Percentiles rank a stretch among this genome's conserved stretches.
Evolutionary conservation across 2,888 invertebrate species (phyloP).

Genomic region (Synanthedon vespiformis): DNA sequence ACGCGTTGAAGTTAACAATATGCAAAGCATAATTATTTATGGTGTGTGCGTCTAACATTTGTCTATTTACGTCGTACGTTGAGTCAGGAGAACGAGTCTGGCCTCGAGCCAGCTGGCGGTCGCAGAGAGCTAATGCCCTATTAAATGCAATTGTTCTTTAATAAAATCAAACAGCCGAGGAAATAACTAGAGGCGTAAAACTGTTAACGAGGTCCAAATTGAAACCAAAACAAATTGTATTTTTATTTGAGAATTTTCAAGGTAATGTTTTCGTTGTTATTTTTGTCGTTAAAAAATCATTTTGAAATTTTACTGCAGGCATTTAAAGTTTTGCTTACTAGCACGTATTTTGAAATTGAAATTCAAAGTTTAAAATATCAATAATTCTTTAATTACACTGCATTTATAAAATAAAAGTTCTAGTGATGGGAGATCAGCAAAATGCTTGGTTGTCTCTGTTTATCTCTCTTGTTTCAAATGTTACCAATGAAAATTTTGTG

Average conservation of each 20-base stretch:
- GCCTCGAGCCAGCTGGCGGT: slow-evolving; percentile 39
- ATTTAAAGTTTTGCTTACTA: no score
- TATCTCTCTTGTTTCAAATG: no score
- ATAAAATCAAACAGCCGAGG: slow-evolving; percentile 26
- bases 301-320: no score
- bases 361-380: no score
- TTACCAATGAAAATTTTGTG: no score
- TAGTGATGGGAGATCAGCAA: no score
- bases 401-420: no score
- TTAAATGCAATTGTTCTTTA: slow-evolving; percentile 43
- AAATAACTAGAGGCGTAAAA: slow-evolving; percentile 22
- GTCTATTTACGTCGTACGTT: slow-evolving; percentile 33
- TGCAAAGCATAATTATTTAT: slow-evolving; percentile 17
- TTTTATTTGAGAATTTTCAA: neutral
- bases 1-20: neutral
- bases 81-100: slow-evolving; percentile 34
- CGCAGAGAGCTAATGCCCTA: slow-evolving; percentile 35
- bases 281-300: neutral
- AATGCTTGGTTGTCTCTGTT: no score
- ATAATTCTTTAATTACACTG: no score
- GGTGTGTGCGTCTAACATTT: slow-evolving; percentile 11
- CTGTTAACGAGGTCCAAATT: slow-evolving; percentile 23
- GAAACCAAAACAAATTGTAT: slow-evolving; percentile 10
- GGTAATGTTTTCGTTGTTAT: neutral
- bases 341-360: no score